A percentile compares a stretch with the other conserved stretches of the same genome.
phyloP scores from a whole-genome alignment of 2,113 vertebrate genomes.

The Lepus europaeus region DNA sequence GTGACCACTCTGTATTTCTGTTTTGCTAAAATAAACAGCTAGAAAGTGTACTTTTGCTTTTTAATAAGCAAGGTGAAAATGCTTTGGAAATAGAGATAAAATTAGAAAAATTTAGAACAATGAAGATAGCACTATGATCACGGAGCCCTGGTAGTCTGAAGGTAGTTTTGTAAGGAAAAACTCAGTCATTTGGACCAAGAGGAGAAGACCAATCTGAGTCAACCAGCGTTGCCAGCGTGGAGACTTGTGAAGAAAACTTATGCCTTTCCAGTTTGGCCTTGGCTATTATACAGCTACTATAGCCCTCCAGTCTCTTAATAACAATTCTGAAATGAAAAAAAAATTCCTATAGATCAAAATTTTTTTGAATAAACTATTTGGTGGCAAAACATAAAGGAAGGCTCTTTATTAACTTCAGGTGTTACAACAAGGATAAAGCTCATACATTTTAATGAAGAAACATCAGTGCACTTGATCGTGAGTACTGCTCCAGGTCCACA shows the following conservation, averaged over 20 bases:
- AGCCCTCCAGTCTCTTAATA: not conserved
- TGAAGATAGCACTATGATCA: not conserved
- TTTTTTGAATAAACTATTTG: not conserved
- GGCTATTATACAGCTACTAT: not conserved
- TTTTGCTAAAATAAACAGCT: slow-evolving; percentile 31
- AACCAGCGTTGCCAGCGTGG: not conserved
- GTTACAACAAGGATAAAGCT: not conserved
- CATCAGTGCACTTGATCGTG: not conserved
- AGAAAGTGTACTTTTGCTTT: not conserved
- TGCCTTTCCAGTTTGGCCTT: not conserved
- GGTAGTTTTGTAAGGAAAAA: not conserved
- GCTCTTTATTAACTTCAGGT: not conserved
- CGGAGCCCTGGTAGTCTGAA: not conserved
- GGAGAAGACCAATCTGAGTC: not conserved
- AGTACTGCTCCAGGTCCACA: not conserved
- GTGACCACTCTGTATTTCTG: not conserved
- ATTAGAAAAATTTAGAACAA: slow-evolving; percentile 3
- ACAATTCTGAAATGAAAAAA: not conserved
- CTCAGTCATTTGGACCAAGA: not conserved
- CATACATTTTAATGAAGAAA: not conserved
- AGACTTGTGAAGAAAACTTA: not conserved
- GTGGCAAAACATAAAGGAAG: not conserved
- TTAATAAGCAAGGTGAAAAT: slow-evolving; percentile 15
- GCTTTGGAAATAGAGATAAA: slow-evolving; percentile 43
- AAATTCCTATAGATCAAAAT: not conserved